phyloP scores from a whole-genome alignment of 2,113 vertebrate species.

The Pachyramphus minor region DNA sequence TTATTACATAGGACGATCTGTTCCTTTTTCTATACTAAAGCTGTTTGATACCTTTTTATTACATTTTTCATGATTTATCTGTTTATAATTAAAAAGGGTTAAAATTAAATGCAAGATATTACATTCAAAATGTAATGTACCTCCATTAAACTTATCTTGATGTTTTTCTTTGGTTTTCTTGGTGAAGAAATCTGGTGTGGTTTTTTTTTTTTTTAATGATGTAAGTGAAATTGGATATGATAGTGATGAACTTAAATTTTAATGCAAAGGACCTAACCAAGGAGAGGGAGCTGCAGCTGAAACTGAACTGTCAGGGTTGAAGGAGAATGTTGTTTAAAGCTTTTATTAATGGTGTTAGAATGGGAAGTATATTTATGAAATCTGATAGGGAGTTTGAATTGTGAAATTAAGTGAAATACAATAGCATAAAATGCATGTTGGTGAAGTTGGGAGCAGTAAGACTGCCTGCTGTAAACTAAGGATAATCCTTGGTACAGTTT shows the following conservation, averaged over 20 bases:
- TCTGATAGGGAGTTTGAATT: neutral
- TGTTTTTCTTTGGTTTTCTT: neutral
- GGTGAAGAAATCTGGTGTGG: neutral
- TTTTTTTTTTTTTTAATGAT: accelerated
- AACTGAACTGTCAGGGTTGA: neutral
- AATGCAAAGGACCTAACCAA: neutral
- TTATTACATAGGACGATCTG: neutral
- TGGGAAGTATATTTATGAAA: neutral
- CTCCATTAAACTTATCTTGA: neutral
- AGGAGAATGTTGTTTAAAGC: neutral
- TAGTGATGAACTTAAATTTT: neutral
- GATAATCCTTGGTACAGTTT: neutral
- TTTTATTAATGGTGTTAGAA: neutral
- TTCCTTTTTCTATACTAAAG: neutral
- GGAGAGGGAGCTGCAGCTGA: neutral
- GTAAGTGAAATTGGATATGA: neutral
- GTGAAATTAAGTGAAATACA: neutral
- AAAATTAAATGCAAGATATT: neutral
- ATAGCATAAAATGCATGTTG: neutral
- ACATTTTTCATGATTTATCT: neutral
- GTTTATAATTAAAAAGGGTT: neutral
- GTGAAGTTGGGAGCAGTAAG: neutral
- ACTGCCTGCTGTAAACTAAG: neutral
- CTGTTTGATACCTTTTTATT: neutral
- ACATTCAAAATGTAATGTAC: neutral